A percentile compares a stretch with the other conserved stretches of the same genome.
phyloP scores from a whole-genome alignment of 2,113 vertebrate species.

The Thymallus thymallus region DNA sequence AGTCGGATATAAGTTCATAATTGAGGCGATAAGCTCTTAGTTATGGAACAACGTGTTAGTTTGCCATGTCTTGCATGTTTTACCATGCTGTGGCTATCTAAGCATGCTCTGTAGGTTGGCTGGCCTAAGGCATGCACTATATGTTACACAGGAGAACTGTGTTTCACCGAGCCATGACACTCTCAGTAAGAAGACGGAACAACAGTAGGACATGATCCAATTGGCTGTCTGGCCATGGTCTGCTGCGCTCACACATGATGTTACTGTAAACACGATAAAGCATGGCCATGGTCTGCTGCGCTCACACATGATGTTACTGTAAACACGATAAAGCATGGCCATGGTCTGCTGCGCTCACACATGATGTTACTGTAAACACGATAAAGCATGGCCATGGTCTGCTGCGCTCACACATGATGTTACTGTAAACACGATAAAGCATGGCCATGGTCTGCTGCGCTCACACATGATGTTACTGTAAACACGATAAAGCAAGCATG shows the following conservation, averaged over 20 bases:
- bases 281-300: not conserved
- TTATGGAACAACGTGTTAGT: not conserved
- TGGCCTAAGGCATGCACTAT: slow-evolving; percentile 68
- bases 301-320: not conserved
- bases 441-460: not conserved
- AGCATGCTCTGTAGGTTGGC: slow-evolving; percentile 74
- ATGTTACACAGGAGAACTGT: not conserved
- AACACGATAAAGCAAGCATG: no score
- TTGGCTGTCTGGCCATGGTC: slow-evolving; percentile 1
- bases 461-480: not conserved
- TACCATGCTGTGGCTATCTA: not conserved
- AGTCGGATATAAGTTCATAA: no score
- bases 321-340: no score
- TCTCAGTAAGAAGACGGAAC: not conserved
- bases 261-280: not conserved
- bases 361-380: not conserved
- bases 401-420: not conserved
- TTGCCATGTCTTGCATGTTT: not conserved
- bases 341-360: not conserved
- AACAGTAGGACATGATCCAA: not conserved
- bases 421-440: not conserved
- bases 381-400: not conserved
- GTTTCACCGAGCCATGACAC: not conserved
- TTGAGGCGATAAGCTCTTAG: no score
- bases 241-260: not conserved